phyloP scores from a whole-genome alignment of 1,140 invertebrate genomes.

The Papilio glaucus region DNA sequence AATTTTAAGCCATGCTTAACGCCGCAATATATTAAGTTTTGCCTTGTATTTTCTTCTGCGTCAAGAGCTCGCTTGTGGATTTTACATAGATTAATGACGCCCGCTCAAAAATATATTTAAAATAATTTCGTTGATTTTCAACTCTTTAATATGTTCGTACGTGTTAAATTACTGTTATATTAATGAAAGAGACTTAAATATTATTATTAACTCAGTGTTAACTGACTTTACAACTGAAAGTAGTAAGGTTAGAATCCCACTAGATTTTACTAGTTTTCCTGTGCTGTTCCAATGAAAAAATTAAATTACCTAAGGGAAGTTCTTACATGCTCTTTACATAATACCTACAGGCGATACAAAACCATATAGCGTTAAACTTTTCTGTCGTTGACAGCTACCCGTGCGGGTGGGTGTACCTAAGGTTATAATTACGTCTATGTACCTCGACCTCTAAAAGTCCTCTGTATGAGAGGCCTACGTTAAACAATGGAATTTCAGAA shows the following conservation, averaged over 20 bases:
- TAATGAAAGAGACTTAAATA: too few relatives aligned
- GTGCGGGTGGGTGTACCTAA: not conserved
- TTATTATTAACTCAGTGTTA: too few relatives aligned
- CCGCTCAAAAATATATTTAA: too few relatives aligned
- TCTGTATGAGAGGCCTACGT: not conserved
- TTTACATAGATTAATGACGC: not conserved
- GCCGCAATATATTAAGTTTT: slow-evolving; percentile 35
- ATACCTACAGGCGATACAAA: not conserved
- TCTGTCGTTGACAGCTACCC: not conserved
- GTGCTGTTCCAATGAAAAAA: too few relatives aligned
- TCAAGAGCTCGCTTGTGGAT: slow-evolving; percentile 20
- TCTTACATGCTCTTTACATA: too few relatives aligned
- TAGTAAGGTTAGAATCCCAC: too few relatives aligned
- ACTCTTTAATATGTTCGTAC: not conserved
- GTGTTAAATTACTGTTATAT: not conserved
- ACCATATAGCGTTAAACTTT: not conserved
- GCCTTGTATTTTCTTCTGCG: slow-evolving; percentile 22
- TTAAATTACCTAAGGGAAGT: too few relatives aligned
- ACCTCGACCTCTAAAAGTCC: not conserved
- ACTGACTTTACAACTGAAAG: too few relatives aligned
- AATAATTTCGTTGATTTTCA: not conserved
- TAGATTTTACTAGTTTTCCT: too few relatives aligned
- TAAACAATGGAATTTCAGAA: not conserved
- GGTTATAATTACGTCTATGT: not conserved
- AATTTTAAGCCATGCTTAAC: slow-evolving; percentile 36